Evolutionary conservation across 1,140 invertebrate genomes (phyloP), one percentile per base, ranked within the genome.

Genomic region (Drosophila subobscura): DNA sequence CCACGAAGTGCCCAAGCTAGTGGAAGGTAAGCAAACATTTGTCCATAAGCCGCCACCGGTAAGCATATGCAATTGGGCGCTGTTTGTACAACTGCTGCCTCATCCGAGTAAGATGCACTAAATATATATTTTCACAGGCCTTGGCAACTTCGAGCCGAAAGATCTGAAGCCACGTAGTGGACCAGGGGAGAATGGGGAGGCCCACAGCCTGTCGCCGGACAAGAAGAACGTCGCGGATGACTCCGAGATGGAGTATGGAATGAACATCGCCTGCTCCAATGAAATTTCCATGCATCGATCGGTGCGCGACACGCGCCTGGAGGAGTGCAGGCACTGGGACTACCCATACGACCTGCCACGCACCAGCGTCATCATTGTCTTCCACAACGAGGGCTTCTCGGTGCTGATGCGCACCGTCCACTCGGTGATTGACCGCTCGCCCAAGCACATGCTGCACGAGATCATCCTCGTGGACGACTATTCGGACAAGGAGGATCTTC

Each of bases 301-400:
- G 6, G 95, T 99, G 66, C 95, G 96, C 22, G 98, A 99, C 92
- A 97, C 97, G 0, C 93, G 98, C 57, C 92, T 96, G 29, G 92
- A 95, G 41, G 97, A 99, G 91, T 99, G 99, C 92, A 97, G 97
- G 91, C 96, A 98, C 90, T 99, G 99, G 98, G 94, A 98, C 84
- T 99, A 99, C 92, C 97, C 98, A 5, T 93, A 94, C 77, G 93
- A 96, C 64, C 93, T 99, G 73, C 98, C 98, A 0, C 95, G 93
- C 52, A 97, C 98, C 3, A 98, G 96, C 90, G 97, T 99, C 0
- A 98, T 99, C 70, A 95, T 99, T 65, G 99, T 99, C 8, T 99
- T 99, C 91, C 98, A 99, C 90, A 99, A 99, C 92, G 98, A 99
- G 92, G 99, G 98, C 2, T 99, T 96, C 94, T 97, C 97, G 0